A percentile compares a stretch with the other conserved stretches of the same genome.
These are phyloP conservation scores for Crotalus helleri DNA, from an alignment of 2,113 vertebrate species.

Conservation along the genomic window DNA sequence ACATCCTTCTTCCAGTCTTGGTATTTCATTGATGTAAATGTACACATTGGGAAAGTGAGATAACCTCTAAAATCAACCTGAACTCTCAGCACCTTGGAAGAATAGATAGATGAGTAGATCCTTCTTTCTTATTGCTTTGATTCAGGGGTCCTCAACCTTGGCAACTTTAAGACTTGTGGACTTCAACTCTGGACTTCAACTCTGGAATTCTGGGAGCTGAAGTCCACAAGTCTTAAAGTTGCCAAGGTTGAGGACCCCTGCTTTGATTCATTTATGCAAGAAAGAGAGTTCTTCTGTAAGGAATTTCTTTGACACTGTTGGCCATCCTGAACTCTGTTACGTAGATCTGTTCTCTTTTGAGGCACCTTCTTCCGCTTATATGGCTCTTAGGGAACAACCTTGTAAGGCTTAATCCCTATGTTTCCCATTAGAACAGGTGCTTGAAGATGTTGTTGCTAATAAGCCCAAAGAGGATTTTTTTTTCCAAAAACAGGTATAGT, in stretches of 20 bases:
- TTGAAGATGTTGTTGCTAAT: not conserved
- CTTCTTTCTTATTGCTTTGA: conserved; percentile 30
- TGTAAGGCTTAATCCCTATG: not conserved
- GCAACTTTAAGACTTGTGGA: too few relatives aligned
- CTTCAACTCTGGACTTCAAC: too few relatives aligned
- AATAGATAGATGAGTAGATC: conserved; percentile 26
- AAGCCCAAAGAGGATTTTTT: not conserved
- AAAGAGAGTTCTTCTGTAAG: not conserved
- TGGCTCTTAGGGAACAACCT: not conserved
- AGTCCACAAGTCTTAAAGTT: too few relatives aligned
- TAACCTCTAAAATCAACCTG: conserved; percentile 39
- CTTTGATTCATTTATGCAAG: conserved; percentile 15
- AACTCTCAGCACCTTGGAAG: conserved; percentile 29
- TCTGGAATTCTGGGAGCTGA: too few relatives aligned
- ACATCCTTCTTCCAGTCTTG: conserved; percentile 37
- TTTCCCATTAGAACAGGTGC: not conserved
- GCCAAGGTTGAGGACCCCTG: too few relatives aligned
- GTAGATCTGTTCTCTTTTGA: conserved; percentile 1
- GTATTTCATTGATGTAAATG: conserved; percentile 18
- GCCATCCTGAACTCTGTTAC: conserved; percentile 5
- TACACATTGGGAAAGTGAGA: conserved; percentile 34
- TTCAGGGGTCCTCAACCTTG: not conserved
- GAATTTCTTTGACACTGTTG: conserved; percentile 21
- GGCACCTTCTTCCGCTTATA: conserved; percentile 17
- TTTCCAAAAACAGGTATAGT: not conserved